Base-by-base conservation (phyloP, 2,797 vertebrate species). In the Hydrophis major region DNA sequence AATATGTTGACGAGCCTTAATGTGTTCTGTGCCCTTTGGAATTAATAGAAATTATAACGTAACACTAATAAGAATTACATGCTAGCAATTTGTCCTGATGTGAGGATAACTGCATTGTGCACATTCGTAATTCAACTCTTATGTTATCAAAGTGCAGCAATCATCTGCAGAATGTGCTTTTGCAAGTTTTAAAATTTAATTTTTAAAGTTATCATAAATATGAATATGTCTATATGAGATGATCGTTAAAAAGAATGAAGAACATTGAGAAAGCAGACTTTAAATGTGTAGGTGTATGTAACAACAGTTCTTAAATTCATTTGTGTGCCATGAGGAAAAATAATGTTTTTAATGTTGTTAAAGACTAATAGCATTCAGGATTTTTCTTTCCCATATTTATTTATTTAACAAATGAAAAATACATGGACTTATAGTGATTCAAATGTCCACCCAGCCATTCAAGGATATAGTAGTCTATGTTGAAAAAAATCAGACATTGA, bases 1-100 rank as follows among this genome's bases (percentile, higher is more conserved):
- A 97, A 98, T 98, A 98, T 97, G 98, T 97, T 98, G 98, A 98
- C 98, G 98, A 98, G 97, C 97, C 96, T 96, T 98, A 98, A 98
- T 98, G 97, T 53, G 50, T 53, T 53, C 0, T 47, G 47, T 53
- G 53, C 53, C 11, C 53, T 53, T 53, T 97, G 97, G 98, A 98
- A 98, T 98, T 98, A 98, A 98, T 97, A 97, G 97, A 97, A 98
- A 98, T 98, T 98, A 98, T 96, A 97, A 96, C 97, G 97, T 97
- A 96, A 97, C 97, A 96, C 97, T 98, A 98, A 96, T 98, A 97
- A 98, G 97, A 97, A 97, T 97, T 98, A 97, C 96, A 97, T 95
- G 97, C 97, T 95, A 97, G 97, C 97, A 98, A 98, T 97, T 97
- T 96, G 97, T 97, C 97, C 97, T 97, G 98, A 97, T 98, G 97